Conservation (phyloP, 1,140 invertebrate genomes). For the Hycleus phaleratus region DNA sequence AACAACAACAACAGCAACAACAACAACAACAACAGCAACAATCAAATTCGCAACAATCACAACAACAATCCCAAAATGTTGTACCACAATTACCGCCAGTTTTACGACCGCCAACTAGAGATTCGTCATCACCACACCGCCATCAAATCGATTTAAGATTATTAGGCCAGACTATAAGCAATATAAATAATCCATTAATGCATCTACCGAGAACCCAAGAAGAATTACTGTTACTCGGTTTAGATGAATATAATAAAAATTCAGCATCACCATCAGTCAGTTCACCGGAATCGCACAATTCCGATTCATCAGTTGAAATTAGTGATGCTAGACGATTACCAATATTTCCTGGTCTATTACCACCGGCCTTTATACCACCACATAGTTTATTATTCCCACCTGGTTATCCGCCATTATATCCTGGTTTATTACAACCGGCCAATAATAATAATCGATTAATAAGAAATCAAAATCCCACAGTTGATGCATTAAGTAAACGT, state of each 20-base stretch:
- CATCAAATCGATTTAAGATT: constrained; percentile 40
- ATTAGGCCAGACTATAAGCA: constrained; percentile 38
- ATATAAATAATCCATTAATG: constrained; percentile 38
- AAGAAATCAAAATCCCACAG: constrained; percentile 39
- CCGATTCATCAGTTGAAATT: constrained; percentile 60
- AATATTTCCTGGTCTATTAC: constrained; percentile 49
- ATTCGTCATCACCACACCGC: constrained; percentile 41
- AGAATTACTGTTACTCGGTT: constrained; percentile 53
- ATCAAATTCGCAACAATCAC: constrained; percentile 6
- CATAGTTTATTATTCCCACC: constrained; percentile 58
- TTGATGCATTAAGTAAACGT: constrained; percentile 55
- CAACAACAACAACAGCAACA: constrained; percentile 28
- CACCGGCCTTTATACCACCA: constrained; percentile 56
- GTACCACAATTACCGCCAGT: constrained; percentile 6
- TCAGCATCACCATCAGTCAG: constrained; percentile 60
- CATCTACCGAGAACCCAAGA: constrained; percentile 48
- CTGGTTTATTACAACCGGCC: constrained; percentile 49
- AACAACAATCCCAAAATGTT: constrained; percentile 4
- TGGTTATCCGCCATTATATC: constrained; percentile 54
- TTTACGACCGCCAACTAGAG: constrained; percentile 31
- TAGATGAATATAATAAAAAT: constrained; percentile 54
- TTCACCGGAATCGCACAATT: constrained; percentile 68
- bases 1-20: constrained; percentile 45
- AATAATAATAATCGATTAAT: constrained; percentile 53
- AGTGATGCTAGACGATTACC: constrained; percentile 53